These are phyloP conservation scores for Pristionchus arcanus DNA, from an alignment of 2,888 invertebrate species.

Conservation along the genomic window DNA sequence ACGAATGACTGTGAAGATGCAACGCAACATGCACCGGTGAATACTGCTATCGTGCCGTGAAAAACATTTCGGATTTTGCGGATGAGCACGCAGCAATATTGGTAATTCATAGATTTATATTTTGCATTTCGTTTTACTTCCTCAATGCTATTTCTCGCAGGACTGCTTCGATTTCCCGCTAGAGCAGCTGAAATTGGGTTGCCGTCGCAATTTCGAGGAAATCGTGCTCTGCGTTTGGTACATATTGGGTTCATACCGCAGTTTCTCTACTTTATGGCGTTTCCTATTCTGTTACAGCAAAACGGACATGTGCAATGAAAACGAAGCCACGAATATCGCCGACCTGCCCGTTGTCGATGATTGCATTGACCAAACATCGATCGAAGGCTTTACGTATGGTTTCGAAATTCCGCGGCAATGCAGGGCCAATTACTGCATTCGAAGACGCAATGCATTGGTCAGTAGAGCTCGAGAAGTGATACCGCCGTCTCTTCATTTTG, in stretches of 20 bases:
- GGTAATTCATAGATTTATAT: neutral
- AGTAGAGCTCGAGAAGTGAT: too few species aligned
- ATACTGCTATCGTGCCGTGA: neutral
- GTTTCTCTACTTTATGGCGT: too few species aligned
- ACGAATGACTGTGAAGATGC: neutral
- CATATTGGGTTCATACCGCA: neutral
- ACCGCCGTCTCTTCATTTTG: too few species aligned
- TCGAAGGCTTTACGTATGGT: neutral
- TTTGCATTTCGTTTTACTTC: too few species aligned
- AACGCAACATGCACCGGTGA: neutral
- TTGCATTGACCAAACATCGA: too few species aligned
- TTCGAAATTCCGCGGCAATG: neutral
- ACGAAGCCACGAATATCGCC: too few species aligned
- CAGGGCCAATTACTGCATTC: neutral
- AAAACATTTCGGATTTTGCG: neutral
- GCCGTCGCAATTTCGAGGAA: neutral
- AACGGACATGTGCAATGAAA: too few species aligned
- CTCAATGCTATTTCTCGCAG: neutral
- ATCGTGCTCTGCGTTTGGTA: slow-evolving; percentile 6
- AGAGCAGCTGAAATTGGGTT: neutral
- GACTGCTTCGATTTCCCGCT: neutral
- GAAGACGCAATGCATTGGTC: too few species aligned
- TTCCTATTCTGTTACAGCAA: too few species aligned
- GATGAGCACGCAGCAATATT: neutral
- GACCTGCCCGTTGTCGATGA: too few species aligned